Base-by-base conservation (phyloP, 1,140 invertebrate genomes). In the Drosophila repletoides region DNA sequence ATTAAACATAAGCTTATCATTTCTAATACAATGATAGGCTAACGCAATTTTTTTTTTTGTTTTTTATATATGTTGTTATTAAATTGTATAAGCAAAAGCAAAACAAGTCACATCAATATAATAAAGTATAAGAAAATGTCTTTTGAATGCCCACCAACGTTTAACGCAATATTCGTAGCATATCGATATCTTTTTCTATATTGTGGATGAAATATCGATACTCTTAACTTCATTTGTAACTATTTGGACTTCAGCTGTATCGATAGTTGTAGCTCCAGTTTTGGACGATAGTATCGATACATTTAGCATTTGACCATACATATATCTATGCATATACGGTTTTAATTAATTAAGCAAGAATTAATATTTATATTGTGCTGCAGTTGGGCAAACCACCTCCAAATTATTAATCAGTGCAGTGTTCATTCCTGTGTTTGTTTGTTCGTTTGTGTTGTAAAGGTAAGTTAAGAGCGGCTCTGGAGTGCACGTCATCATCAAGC, bases 21-120 rank as follows among this genome's bases (percentile, higher is more conserved):
- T 72, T 72, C 36, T 69, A 64, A 56, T 48, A 40, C 34, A 68
- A 68, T 68, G 59, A 68, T 68, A 63, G 41, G 48, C 59, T 14
- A 61, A 7, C 46, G 36, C 48, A 61, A 69, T 63, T 34, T 68
- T 51, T 34, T 68, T 51, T 68, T 63, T 72, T 29, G 53, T 69
- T 69, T 68, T 53, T 26, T 12, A 56, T 45, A 72, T 72, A 52
- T 69, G 65, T 69, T 69, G 65, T 72, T 69, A 69, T 49, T 56
- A 56, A 68, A 72, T 69, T 63, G 21, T 52, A 58, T 69, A 65
- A 69, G 66, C 38, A 51, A 51, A 48, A 21, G 40, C 51, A 36
- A 53, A 59, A 53, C 61, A 67, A 56, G 38, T 45, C 38, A 45
- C 24, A 52, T 31, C 36, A 40, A 38, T 14, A 51, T 53, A 26